Percentiles rank a stretch among this genome's conserved stretches.
Conservation (phyloP, 2,797 vertebrate species). For the Darevskia mixta region DNA sequence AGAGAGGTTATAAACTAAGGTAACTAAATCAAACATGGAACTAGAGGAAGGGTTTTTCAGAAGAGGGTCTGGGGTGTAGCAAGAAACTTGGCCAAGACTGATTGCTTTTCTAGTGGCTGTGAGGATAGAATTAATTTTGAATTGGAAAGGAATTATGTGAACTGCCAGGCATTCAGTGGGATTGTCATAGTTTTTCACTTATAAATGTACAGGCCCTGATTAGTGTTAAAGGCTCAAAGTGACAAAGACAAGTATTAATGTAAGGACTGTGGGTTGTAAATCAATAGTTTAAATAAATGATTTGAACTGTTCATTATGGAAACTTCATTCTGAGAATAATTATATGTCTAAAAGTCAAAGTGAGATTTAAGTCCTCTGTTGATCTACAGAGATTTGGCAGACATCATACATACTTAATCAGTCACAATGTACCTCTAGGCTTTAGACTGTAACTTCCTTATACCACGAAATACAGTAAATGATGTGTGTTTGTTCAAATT, state of each 20-base stretch:
- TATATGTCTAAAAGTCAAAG: constrained; percentile 70
- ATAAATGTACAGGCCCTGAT: constrained; percentile 56
- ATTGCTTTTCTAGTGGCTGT: constrained; percentile 41
- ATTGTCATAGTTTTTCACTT: constrained; percentile 1
- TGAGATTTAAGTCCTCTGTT: constrained; percentile 69
- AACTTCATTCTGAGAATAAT: constrained; percentile 72
- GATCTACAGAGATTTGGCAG: constrained; percentile 71
- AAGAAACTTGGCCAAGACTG: constrained; percentile 10
- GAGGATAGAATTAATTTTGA: constrained; percentile 15
- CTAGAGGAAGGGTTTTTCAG: constrained; percentile 16
- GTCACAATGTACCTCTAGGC: constrained; percentile 49
- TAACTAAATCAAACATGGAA: background rate
- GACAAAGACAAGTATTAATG: constrained; percentile 59
- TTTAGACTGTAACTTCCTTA: constrained; percentile 60
- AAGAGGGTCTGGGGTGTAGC: background rate
- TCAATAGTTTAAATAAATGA: constrained; percentile 75
- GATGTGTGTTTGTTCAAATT: constrained; percentile 64
- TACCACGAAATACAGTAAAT: constrained; percentile 57
- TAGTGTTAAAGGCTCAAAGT: constrained; percentile 58
- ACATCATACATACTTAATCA: constrained; percentile 65
- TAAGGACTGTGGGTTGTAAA: constrained; percentile 68
- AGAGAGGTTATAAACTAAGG: background rate
- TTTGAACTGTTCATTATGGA: constrained; percentile 69
- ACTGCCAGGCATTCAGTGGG: background rate
- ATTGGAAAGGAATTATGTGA: background rate